Percentiles rank a stretch among this genome's conserved stretches.
phyloP scores from a whole-genome alignment of 1,140 invertebrate genomes.

The Orchesella cincta region DNA sequence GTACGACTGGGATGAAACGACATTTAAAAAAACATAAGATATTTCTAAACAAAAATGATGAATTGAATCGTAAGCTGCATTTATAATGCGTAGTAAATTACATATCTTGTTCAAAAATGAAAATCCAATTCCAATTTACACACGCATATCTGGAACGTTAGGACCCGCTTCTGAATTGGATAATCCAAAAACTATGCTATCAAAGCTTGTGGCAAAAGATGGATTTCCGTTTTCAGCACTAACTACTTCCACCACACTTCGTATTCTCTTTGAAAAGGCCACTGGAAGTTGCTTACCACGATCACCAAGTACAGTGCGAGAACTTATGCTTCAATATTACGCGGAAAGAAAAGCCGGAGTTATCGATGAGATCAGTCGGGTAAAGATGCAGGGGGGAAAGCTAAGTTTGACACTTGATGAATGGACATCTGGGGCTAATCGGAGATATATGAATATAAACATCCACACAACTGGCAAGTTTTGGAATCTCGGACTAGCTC shows the following conservation, averaged over 20 bases:
- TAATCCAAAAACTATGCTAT: neutral
- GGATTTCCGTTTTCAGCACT: neutral
- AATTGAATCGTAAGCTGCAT: neutral
- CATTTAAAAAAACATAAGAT: neutral
- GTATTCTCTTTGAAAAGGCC: neutral
- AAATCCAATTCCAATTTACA: neutral
- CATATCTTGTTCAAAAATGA: neutral
- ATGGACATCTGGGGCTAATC: neutral
- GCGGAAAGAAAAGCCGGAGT: neutral
- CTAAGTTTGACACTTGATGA: neutral
- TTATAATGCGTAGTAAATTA: neutral
- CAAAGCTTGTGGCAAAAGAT: neutral
- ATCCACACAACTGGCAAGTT: neutral
- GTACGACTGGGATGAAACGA: neutral
- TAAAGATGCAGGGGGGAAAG: neutral
- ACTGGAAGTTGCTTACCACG: neutral
- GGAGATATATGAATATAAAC: constrained; percentile 6
- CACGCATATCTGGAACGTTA: neutral
- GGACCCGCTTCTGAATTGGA: neutral
- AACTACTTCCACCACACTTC: neutral
- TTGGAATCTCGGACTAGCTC: neutral
- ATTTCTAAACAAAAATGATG: neutral
- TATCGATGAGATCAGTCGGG: neutral
- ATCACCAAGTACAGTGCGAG: neutral
- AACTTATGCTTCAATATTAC: neutral